phyloP scores from a whole-genome alignment of 2,888 invertebrate species.

The Drosophila neonasuta region DNA sequence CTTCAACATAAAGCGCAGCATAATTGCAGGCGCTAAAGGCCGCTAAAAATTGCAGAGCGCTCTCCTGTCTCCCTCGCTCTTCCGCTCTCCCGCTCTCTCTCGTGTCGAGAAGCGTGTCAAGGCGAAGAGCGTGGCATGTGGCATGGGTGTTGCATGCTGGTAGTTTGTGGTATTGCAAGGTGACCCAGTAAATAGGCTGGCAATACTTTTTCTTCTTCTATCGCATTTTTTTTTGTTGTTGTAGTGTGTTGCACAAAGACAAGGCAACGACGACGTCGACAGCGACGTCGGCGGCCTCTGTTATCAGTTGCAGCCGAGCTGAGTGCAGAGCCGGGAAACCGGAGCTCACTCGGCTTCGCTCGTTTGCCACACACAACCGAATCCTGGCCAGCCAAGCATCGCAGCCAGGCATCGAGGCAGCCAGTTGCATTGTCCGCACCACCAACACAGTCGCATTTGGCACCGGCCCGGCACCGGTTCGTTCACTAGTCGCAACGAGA shows the following conservation, averaged over 20 bases:
- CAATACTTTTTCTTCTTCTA: background rate
- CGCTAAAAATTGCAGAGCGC: constrained; percentile 43
- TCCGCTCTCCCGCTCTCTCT: constrained; percentile 13
- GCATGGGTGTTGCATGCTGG: constrained; percentile 23
- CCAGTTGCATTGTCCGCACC: constrained; percentile 77
- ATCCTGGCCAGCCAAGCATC: constrained; percentile 38
- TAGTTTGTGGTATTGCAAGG: constrained; percentile 36
- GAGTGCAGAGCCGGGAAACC: constrained; percentile 50
- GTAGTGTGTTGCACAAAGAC: constrained; percentile 20
- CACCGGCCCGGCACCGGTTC: constrained; percentile 79
- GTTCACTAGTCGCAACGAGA: constrained; percentile 25
- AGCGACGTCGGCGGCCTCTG: constrained; percentile 16
- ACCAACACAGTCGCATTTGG: constrained; percentile 79
- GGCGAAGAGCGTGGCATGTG: constrained; percentile 23
- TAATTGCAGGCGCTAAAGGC: constrained; percentile 64
- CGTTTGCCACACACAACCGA: background rate
- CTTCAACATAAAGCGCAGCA: constrained; percentile 69
- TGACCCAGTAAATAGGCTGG: constrained; percentile 71
- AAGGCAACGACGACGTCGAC: constrained; percentile 8
- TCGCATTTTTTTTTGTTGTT: background rate
- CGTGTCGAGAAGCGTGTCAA: constrained; percentile 19
- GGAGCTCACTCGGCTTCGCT: constrained; percentile 44
- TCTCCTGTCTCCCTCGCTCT: background rate
- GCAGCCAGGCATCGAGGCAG: constrained; percentile 45
- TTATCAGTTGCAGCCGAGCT: constrained; percentile 58